Evolutionary conservation across 2,888 invertebrate genomes (phyloP).

Genomic region (Miltochrista miniata): DNA sequence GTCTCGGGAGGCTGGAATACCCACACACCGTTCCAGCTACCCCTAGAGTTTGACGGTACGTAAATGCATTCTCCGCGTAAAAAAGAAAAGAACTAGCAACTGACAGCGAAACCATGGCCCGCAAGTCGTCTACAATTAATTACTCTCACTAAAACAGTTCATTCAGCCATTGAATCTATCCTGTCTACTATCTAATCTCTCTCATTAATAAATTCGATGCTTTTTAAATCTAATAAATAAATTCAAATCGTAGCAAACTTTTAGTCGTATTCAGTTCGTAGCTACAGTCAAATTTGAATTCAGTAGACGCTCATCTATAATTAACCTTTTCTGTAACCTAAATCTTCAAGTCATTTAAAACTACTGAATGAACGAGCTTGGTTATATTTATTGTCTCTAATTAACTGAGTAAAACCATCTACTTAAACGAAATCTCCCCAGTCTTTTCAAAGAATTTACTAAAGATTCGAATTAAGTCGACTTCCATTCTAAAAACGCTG

Average conservation of each 20-base stretch:
- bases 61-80: no score
- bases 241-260: neutral
- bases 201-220: no score
- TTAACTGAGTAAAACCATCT: constrained; percentile 4
- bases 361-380: neutral
- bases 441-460: neutral
- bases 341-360: neutral
- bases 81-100: no score
- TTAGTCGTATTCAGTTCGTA: neutral
- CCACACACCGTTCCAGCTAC: no score
- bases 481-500: neutral
- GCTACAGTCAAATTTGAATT: neutral
- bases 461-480: constrained; percentile 4
- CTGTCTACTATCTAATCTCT: no score
- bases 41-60: no score
- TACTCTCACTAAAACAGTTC: no score
- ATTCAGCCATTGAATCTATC: no score
- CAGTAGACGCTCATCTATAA: neutral
- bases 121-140: no score
- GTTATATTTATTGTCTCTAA: constrained; percentile 3
- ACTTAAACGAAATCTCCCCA: constrained; percentile 6
- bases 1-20: no score
- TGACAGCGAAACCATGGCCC: no score
- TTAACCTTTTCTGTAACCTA: neutral
- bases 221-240: no score